phyloP scores from a whole-genome alignment of 2,113 vertebrate species.

The Crotophaga sulcirostris region DNA sequence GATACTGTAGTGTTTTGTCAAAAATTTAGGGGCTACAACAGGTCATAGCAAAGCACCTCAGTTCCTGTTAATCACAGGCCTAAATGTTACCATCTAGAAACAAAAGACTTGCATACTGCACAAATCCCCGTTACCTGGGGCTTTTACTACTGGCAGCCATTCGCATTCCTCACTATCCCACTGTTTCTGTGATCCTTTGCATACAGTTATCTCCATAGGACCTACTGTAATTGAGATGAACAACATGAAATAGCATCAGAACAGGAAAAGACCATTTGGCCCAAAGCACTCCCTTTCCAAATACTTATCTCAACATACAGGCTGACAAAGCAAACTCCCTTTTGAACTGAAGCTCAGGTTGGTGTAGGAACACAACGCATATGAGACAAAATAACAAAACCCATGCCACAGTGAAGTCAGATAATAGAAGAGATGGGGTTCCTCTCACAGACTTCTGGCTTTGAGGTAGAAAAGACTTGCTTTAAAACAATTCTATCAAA shows the following conservation, averaged over 20 bases:
- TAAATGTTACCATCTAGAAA: not conserved
- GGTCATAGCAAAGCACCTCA: not conserved
- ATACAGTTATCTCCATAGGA: constrained; percentile 13
- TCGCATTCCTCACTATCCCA: not conserved
- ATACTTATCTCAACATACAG: not conserved
- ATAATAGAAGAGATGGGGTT: not conserved
- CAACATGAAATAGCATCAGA: not conserved
- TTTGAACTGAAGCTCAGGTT: not conserved
- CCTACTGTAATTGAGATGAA: not conserved
- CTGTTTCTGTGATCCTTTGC: not conserved
- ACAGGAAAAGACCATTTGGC: not conserved
- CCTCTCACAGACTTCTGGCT: not conserved
- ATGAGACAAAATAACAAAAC: not conserved
- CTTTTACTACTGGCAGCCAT: not conserved
- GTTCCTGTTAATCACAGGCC: not conserved
- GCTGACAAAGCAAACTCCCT: not conserved
- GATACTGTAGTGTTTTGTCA: not conserved
- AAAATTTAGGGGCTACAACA: not conserved
- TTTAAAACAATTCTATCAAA: not conserved
- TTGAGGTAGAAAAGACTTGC: not conserved
- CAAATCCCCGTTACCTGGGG: constrained; percentile 2
- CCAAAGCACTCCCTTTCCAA: not conserved
- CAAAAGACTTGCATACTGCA: not conserved
- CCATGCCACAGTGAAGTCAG: not conserved
- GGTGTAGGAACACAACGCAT: not conserved